Evolutionary conservation across 2,888 invertebrate genomes (phyloP).

Genomic region (Polyploca ridens): DNA sequence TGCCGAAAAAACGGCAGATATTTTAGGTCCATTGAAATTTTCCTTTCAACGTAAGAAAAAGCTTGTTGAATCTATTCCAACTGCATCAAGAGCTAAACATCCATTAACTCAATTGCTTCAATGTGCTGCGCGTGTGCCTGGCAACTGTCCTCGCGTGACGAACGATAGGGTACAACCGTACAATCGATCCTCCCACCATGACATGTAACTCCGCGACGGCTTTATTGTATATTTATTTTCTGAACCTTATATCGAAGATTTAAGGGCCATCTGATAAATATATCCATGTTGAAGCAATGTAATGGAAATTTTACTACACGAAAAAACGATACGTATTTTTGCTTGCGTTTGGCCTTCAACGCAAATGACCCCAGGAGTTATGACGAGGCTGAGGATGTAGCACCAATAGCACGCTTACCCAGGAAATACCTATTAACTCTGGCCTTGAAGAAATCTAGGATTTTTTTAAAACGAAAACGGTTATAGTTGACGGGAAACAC

Average conservation of each 20-base stretch:
- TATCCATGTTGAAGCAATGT: not conserved
- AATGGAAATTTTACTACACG: not conserved
- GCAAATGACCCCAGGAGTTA: too few species aligned
- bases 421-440: too few species aligned
- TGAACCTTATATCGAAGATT: conserved; percentile 2
- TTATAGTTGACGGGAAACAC: too few species aligned
- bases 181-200: conserved; percentile 9
- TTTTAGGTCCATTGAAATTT: not conserved
- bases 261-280: not conserved
- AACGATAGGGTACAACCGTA: conserved; percentile 18
- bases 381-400: too few species aligned
- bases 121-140: conserved; percentile 32
- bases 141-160: conserved; percentile 33
- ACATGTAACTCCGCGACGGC: not conserved
- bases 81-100: conserved; percentile 1
- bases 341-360: too few species aligned
- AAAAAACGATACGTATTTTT: not conserved
- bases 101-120: conserved; percentile 42
- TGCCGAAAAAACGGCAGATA: not conserved
- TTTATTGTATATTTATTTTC: not conserved
- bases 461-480: too few species aligned
- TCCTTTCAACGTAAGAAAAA: not conserved
- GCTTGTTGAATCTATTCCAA: not conserved
- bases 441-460: too few species aligned
- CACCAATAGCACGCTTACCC: too few species aligned